phyloP scores from a whole-genome alignment of 2,113 vertebrate genomes.

The Pipra filicauda region DNA sequence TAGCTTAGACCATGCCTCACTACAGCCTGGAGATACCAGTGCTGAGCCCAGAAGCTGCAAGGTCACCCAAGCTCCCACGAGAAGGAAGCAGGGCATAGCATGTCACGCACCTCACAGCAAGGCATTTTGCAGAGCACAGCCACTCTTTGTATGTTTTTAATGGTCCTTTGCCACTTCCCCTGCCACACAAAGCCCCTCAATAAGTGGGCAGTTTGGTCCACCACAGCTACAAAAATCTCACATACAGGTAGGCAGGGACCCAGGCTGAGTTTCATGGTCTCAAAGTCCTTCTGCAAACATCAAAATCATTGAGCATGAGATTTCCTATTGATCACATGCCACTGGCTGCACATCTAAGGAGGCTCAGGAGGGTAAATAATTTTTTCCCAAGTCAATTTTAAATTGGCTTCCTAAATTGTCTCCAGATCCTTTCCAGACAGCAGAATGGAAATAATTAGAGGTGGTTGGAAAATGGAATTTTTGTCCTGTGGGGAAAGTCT shows the following conservation, averaged over 20 bases:
- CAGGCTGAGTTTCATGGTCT: not conserved
- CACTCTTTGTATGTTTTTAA: not conserved
- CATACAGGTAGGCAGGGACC: not conserved
- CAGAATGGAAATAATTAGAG: constrained; percentile 66
- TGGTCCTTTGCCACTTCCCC: not conserved
- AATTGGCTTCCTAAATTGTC: constrained; percentile 59
- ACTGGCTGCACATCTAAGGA: constrained; percentile 28
- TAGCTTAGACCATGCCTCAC: accelerated
- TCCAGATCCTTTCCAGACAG: constrained; percentile 64
- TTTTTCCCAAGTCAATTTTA: constrained; percentile 59
- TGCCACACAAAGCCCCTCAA: not conserved
- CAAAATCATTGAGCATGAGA: not conserved
- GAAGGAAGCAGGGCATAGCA: not conserved
- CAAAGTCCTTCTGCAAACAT: not conserved
- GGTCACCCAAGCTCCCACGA: accelerated
- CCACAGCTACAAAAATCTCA: not conserved
- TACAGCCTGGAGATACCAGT: not conserved
- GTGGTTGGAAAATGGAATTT: constrained; percentile 61
- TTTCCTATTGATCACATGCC: constrained; percentile 18
- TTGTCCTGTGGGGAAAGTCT: constrained; percentile 54
- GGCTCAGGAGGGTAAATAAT: constrained; percentile 34
- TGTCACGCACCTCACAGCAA: accelerated
- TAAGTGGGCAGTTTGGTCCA: not conserved
- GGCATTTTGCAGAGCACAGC: not conserved
- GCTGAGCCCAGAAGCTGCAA: not conserved